These are phyloP conservation scores for Eristalis intricaria DNA, from an alignment of 2,888 invertebrate species.

Conservation along the genomic window DNA sequence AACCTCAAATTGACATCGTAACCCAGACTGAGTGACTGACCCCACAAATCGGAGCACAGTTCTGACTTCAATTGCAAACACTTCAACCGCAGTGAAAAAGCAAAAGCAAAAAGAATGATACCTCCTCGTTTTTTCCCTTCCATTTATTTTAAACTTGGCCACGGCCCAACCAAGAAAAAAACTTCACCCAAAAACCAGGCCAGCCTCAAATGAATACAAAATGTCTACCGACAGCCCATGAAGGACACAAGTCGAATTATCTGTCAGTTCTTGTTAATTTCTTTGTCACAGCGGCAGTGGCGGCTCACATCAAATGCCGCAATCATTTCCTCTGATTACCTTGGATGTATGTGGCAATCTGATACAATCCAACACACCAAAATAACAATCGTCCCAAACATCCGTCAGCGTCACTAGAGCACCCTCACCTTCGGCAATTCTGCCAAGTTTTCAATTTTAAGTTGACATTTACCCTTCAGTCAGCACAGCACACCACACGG, in stretches of 20 bases:
- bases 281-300: background rate
- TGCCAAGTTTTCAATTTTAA: constrained; percentile 55
- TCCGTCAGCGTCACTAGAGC: background rate
- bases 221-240: background rate
- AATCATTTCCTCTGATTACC: constrained; percentile 23
- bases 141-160: background rate
- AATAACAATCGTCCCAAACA: constrained; percentile 19
- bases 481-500: background rate
- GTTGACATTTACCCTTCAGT: constrained; percentile 52
- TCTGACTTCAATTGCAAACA: background rate
- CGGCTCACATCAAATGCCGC: background rate
- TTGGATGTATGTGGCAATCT: constrained; percentile 14
- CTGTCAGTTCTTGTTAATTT: constrained; percentile 2
- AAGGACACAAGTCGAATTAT: background rate
- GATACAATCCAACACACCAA: constrained; percentile 13
- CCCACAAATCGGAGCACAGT: background rate
- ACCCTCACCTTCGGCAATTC: constrained; percentile 48
- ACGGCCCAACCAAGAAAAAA: background rate
- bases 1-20: background rate
- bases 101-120: background rate
- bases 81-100: background rate
- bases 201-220: background rate
- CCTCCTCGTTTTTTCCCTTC: background rate
- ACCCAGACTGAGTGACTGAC: background rate
- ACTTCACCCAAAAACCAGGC: background rate